Evolutionary conservation across 2,888 invertebrate genomes (phyloP), one percentile per base, ranked within the genome.

Genomic region (Drosophila neoperkinsi): DNA sequence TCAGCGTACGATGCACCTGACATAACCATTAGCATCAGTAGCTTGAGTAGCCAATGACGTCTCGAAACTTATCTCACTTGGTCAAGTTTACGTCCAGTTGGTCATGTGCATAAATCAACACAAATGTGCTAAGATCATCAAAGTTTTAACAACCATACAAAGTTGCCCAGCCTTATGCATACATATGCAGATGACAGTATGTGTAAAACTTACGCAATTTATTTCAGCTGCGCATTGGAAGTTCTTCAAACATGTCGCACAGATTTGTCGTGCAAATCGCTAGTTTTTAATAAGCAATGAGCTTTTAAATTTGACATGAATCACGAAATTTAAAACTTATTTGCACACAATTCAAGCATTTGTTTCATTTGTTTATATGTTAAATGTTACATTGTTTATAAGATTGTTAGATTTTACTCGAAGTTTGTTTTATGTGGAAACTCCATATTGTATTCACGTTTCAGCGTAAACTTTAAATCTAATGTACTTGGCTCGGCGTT

Each of bases 401-500:
- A n/a, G 13, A 13, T 21, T 2, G 3, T 13, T 13, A 21, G 21
- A 21, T 13, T 46, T 11, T 11, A 2, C 5, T 21, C 11, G 2
- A 11, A 21, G 11, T 21, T 3, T 11, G 11, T 21, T 21, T 21
- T 0, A 25, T 9, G 28, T 25, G 87, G 59, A 46, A 87, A 79
- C 41, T 79, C 73, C 71, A 88, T 83, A 9, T 90, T 80, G 25
- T 80, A 90, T 18, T 84, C 90, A 0, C 87, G 69, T 9, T 86
- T 90, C 0, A 90, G 46, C 0, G 43, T 61, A 9, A 88, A 71
- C 38, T 86, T 62, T 11, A 90, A 61, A 2, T 90, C 89, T 3
- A 68, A 21, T 1, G 67, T 18, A n/a, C 30, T 31, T 0, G 84
- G 57, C 0, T 53, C 49, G 0, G 34, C 33, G 3, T 74, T 62